phyloP scores from a whole-genome alignment of 2,113 vertebrate genomes.

The Ceratotherium simum region DNA sequence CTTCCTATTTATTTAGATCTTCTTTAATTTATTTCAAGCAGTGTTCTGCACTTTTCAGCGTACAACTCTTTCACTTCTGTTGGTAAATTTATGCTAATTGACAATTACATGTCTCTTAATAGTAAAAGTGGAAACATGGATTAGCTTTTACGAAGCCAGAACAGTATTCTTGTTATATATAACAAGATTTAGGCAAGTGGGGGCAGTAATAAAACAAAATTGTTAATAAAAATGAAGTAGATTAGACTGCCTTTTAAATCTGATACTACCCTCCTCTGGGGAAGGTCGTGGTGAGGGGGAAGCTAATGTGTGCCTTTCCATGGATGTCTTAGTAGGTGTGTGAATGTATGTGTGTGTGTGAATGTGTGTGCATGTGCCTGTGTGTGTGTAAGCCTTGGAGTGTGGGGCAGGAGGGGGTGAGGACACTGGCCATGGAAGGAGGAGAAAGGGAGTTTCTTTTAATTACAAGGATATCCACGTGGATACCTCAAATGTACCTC shows the following conservation, averaged over 20 bases:
- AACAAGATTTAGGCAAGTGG: not conserved
- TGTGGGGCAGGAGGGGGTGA: not conserved
- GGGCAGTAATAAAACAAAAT: not conserved
- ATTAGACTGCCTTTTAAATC: not conserved
- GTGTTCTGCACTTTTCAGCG: not conserved
- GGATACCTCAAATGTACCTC: not conserved
- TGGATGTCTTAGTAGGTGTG: not conserved
- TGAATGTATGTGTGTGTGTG: not conserved
- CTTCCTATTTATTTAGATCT: not conserved
- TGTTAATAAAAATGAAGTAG: not conserved
- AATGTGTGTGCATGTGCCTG: no score
- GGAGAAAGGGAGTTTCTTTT: not conserved
- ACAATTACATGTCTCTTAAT: not conserved
- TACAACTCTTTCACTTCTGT: not conserved
- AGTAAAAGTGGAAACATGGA: not conserved
- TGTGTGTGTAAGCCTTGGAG: not conserved
- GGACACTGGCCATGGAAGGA: not conserved
- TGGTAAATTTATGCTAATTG: not conserved
- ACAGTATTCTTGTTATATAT: not conserved
- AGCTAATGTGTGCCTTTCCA: not conserved
- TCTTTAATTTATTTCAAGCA: not conserved
- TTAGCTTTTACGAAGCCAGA: not conserved
- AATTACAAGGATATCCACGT: not conserved
- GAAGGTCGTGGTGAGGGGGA: not conserved
- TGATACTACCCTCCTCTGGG: slow-evolving; percentile 28